Percentiles rank a stretch among this genome's conserved stretches.
These are phyloP conservation scores for Ctenicera cuprea DNA, from an alignment of 2,888 invertebrate species.

Conservation along the genomic window DNA sequence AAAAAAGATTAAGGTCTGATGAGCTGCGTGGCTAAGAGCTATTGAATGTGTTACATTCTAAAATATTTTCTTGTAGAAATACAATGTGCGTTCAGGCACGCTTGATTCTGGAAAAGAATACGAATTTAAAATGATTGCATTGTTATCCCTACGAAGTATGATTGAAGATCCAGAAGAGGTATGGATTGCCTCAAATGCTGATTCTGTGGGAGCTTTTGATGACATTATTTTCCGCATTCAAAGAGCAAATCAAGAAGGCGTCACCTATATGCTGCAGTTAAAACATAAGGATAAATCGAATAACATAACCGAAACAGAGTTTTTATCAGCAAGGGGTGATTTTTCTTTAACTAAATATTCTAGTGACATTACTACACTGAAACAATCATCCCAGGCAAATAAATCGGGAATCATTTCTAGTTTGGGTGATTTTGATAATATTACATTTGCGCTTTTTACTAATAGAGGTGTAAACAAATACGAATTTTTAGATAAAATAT, in stretches of 20 bases:
- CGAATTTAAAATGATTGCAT: constrained; percentile 24
- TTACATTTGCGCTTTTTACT: constrained; percentile 15
- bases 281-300: constrained; percentile 26
- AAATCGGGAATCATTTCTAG: not conserved
- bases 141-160: constrained; percentile 8
- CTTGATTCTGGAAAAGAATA: constrained; percentile 12
- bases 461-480: constrained; percentile 9
- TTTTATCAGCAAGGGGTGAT: constrained; percentile 9
- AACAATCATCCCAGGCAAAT: not conserved
- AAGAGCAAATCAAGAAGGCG: not conserved
- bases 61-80: constrained; percentile 8
- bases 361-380: not conserved
- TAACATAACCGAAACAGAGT: not conserved
- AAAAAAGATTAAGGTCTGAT: too few relatives aligned
- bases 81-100: constrained; percentile 14
- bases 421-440: not conserved
- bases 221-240: constrained; percentile 9
- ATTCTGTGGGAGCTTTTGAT: constrained; percentile 16
- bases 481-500: not conserved
- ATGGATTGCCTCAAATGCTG: constrained; percentile 9
- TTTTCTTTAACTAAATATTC: constrained; percentile 26
- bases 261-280: constrained; percentile 10
- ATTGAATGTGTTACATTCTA: too few relatives aligned
- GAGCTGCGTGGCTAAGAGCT: too few relatives aligned
- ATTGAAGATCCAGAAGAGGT: not conserved